Base-by-base conservation (phyloP, 2,113 vertebrate species). In the Phrynocephalus versicolor region DNA sequence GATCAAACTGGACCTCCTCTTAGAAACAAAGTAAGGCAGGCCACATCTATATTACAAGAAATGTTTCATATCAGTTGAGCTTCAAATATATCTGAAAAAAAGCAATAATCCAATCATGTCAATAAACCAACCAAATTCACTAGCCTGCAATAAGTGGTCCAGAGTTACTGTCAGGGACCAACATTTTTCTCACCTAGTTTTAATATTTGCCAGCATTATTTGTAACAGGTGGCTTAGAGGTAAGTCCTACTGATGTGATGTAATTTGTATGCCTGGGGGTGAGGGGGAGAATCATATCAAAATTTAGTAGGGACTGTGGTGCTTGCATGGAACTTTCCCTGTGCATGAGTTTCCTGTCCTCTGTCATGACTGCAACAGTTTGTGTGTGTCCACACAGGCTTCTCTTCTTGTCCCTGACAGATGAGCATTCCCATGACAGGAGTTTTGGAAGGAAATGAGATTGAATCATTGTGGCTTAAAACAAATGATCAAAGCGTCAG, bases 401-500 rank as follows among this genome's bases (percentile, higher is more conserved):
- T 2, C 41, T 21, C 25, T 62, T 73, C 33, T 6, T 62, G 25
- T 60, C 21, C 15, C 19, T 14, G 19, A 69, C n/a, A 70, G 30
- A 45, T 51, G 45, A 51, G 45, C 5, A 51, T 51, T n/a, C 15
- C 19, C 13, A 73, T 27, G 21, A 72, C 45, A 85, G 27, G n/a
- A 23, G 41, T 33, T 80, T 62, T 21, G 41, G 14, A n/a, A 39
- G 57, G 37, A 72, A 39, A 72, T 72, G 35, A 30, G 35, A 27
- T 60, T 72, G n/a, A 82, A 57, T 74, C 33, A 70, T 41, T 19
- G 6, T 65, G n/a, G 33, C 39, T 30, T 83, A 45, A 33, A 37
- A 23, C 73, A 16, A 57, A 55, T 67, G 12, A 86, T 37, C 78
- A 86, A 85, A 73, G 19, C 78, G 23, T 81, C 45, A 30, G n/a